Evolutionary conservation across 2,888 invertebrate genomes (phyloP).

Genomic region (Coleophora deauratella): DNA sequence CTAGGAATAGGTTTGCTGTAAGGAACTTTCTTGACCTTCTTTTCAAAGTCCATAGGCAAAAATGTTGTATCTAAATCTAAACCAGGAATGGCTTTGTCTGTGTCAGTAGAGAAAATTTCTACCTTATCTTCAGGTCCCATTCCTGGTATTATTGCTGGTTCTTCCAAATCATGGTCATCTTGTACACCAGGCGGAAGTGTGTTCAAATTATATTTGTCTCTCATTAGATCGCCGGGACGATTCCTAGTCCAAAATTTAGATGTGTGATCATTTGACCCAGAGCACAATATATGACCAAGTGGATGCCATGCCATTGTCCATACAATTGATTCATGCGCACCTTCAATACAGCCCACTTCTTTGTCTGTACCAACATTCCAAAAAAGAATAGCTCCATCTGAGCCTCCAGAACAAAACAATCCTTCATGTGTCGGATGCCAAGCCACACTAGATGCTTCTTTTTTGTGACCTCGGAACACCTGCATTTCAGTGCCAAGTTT

Average conservation of each 20-base stretch:
- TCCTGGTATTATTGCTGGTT: slow-evolving; percentile 90
- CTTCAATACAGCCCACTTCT: slow-evolving; percentile 98
- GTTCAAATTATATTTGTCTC: slow-evolving; percentile 97
- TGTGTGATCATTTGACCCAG: slow-evolving; percentile 99
- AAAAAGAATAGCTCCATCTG: slow-evolving; percentile 98
- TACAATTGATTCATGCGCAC: slow-evolving; percentile 99
- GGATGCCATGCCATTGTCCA: slow-evolving; percentile 99
- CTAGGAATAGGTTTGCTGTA: slow-evolving; percentile 97
- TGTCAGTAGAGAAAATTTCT: slow-evolving; percentile 78
- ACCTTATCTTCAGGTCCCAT: slow-evolving; percentile 99
- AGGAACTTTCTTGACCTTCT: slow-evolving; percentile 88
- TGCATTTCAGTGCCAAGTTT: slow-evolving; percentile 97
- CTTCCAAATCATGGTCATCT: slow-evolving; percentile 76
- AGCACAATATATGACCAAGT: slow-evolving; percentile 97
- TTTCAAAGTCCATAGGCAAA: slow-evolving; percentile 78
- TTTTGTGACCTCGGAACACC: slow-evolving; percentile 98
- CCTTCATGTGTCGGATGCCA: slow-evolving; percentile 99
- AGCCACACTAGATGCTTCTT: slow-evolving; percentile 96
- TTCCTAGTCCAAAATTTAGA: slow-evolving; percentile 99
- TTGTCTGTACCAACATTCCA: slow-evolving; percentile 99
- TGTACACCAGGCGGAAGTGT: slow-evolving; percentile 87
- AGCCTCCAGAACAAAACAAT: slow-evolving; percentile 97
- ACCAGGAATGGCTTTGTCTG: slow-evolving; percentile 85
- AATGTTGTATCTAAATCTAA: slow-evolving; percentile 84
- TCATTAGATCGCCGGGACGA: slow-evolving; percentile 97